Evolutionary conservation across 2,888 invertebrate genomes (phyloP), one percentile per base, ranked within the genome.

Genomic region (Brachynemurus nebulosus): DNA sequence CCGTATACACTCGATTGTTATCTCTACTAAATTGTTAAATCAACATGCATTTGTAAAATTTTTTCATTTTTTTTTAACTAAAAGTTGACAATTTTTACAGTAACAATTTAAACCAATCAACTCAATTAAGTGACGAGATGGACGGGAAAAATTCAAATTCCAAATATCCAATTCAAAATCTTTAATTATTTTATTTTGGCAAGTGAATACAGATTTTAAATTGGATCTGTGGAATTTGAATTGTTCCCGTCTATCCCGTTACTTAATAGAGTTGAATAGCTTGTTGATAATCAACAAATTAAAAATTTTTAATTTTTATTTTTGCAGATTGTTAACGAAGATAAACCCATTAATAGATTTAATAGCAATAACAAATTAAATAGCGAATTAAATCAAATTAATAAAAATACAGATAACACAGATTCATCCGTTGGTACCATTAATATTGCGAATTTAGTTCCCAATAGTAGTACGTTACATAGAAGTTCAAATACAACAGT

Each of bases 401-500:
- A 11, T 36, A 37, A 14, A 14, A 14, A 19, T 19, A 37, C 18
- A 37, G 37, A 37, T 37, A 37, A 2, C 20, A 12, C 12, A 9
- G 20, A 20, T 37, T 4, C 18, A 19, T 12, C 18, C 9, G 8
- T 37, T 2, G 12, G 14, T n/a, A n/a, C n/a, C 6, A 40, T 1
- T 12, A 39, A 7, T 14, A 25, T 16, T 25, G 9, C 6, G 8
- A 21, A 27, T 35, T 14, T 27, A 8, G 9, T 25, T 45, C 46
- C 54, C 33, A 57, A 60, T 50, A 51, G 44, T 45, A 63, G 60
- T 54, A 57, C 60, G 44, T 55, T 61, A 51, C 65, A 64, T 53
- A 56, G 63, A 52, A 64, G 63, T 51, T 56, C 61, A 17, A 61
- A 59, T 47, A 65, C 63, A 49, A 63, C 62, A 52, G 59, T 58